Conservation (phyloP, 2,797 vertebrate species). For the Lepus oiostolus region DNA sequence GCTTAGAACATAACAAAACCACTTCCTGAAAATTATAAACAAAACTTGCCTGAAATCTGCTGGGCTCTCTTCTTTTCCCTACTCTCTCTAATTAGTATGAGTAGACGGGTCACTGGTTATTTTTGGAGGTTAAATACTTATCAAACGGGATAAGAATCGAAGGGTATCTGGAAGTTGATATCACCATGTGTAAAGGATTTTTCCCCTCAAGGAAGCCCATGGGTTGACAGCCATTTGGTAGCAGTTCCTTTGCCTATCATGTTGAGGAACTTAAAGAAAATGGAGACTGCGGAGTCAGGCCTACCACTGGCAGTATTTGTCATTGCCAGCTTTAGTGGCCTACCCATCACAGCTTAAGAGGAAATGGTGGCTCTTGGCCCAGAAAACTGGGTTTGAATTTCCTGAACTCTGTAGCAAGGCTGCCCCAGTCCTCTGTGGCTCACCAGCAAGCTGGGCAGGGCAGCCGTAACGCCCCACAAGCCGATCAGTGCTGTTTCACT, state of each 20-base stretch:
- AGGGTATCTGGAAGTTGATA: background rate
- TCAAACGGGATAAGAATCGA: background rate
- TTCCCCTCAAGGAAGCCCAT: background rate
- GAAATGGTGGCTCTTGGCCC: background rate
- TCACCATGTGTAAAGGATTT: background rate
- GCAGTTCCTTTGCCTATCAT: background rate
- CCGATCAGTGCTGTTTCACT: background rate
- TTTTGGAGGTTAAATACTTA: conserved; percentile 49
- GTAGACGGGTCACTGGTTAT: background rate
- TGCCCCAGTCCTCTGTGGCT: background rate
- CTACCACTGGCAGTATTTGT: background rate
- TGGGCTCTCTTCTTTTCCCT: background rate
- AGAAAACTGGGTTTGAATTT: background rate
- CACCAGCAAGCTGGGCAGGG: background rate
- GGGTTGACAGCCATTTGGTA: background rate
- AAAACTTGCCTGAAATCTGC: background rate
- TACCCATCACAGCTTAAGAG: background rate
- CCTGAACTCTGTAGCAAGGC: background rate
- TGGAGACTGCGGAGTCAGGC: background rate
- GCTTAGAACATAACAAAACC: conserved; percentile 22
- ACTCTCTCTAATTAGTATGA: conserved; percentile 29
- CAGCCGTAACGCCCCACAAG: background rate
- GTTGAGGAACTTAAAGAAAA: background rate
- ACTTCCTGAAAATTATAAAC: background rate
- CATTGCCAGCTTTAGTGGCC: background rate